These are phyloP conservation scores for Aporophyla lueneburgensis DNA, from an alignment of 2,888 invertebrate species.

Conservation along the genomic window DNA sequence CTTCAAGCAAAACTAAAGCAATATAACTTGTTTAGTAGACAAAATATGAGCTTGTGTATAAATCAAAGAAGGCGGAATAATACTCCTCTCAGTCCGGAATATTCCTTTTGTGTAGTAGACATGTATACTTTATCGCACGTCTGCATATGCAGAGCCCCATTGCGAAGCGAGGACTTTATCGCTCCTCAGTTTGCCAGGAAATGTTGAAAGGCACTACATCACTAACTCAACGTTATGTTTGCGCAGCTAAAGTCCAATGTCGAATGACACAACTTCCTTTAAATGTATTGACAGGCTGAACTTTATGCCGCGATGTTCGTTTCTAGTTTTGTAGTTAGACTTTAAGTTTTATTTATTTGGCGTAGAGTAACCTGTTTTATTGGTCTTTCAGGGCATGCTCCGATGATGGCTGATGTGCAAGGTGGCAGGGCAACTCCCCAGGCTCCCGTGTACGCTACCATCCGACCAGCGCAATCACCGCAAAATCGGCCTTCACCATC, in stretches of 20 bases:
- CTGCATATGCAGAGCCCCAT: conserved; percentile 75
- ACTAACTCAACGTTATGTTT: conserved; percentile 67
- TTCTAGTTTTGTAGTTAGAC: conserved; percentile 58
- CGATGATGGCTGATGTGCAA: conserved; percentile 82
- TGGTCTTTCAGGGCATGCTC: conserved; percentile 86
- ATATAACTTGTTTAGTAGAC: conserved; percentile 60
- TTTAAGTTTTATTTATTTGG: conserved; percentile 56
- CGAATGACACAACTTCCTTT: conserved; percentile 46
- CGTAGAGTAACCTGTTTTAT: conserved; percentile 50
- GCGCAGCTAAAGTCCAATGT: conserved; percentile 65
- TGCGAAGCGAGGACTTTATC: conserved; percentile 77
- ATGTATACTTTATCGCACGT: conserved; percentile 78
- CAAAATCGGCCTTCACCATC: conserved; percentile 76
- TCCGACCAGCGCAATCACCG: conserved; percentile 81
- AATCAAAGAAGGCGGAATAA: conserved; percentile 70
- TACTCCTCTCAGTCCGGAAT: conserved; percentile 70
- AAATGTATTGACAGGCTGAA: conserved; percentile 60
- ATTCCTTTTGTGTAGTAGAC: conserved; percentile 75
- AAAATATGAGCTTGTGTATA: conserved; percentile 68
- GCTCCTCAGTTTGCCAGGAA: conserved; percentile 73
- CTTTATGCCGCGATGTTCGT: conserved; percentile 62
- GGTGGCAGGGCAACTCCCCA: conserved; percentile 82
- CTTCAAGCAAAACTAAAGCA: conserved; percentile 41
- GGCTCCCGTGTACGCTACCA: conserved; percentile 87
- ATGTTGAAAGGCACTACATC: conserved; percentile 69